phyloP scores from a whole-genome alignment of 2,888 invertebrate genomes.

The Hylaea fasciaria region DNA sequence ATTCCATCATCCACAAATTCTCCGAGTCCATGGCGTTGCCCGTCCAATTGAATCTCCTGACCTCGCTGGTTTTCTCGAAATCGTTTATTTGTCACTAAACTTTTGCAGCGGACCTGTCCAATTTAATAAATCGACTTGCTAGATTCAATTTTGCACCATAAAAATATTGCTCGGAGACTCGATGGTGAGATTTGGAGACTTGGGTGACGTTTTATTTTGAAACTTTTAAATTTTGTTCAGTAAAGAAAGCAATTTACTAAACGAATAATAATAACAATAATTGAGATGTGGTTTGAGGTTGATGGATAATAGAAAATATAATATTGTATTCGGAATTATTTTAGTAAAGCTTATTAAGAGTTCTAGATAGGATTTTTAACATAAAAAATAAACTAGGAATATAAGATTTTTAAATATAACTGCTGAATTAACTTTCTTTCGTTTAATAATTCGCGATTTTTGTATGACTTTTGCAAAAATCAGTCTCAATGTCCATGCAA shows the following conservation, averaged over 20 bases:
- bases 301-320: too few species aligned
- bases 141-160: slow-evolving; percentile 30
- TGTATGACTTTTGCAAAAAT: too few species aligned
- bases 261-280: slow-evolving; percentile 10
- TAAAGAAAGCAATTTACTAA: slow-evolving; percentile 20
- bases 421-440: too few species aligned
- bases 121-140: slow-evolving; percentile 37
- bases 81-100: slow-evolving; percentile 37
- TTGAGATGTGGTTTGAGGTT: too few species aligned
- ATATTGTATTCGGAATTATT: too few species aligned
- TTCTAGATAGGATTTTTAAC: too few species aligned
- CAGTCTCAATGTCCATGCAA: too few species aligned
- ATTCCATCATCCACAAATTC: neutral
- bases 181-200: slow-evolving; percentile 1
- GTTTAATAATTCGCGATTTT: too few species aligned
- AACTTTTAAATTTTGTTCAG: slow-evolving; percentile 13
- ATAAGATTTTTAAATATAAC: too few species aligned
- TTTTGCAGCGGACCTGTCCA: slow-evolving; percentile 30
- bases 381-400: too few species aligned
- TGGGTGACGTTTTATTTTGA: slow-evolving; percentile 17
- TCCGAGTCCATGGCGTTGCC: neutral
- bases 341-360: too few species aligned
- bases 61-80: slow-evolving; percentile 19
- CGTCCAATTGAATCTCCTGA: slow-evolving; percentile 24
- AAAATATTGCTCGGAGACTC: slow-evolving; percentile 23